Conservation (phyloP, 2,888 invertebrate genomes). For the Sepiola atlantica region DNA sequence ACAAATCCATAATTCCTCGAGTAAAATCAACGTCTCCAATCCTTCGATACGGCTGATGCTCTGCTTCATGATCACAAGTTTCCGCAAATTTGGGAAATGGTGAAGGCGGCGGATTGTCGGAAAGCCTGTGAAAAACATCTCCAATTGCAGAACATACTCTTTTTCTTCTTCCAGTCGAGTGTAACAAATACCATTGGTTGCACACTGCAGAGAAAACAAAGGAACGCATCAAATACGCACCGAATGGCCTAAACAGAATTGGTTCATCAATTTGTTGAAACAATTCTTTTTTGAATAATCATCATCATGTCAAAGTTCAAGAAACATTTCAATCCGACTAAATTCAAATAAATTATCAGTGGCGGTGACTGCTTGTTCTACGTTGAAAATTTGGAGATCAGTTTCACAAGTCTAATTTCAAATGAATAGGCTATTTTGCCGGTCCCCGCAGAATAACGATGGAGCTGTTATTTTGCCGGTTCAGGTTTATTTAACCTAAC, state of each 20-base stretch:
- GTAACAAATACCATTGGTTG: slow-evolving; percentile 69
- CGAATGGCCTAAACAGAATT: neutral
- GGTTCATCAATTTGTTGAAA: too few relatives aligned
- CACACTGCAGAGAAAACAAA: slow-evolving; percentile 60
- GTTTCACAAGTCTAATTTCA: too few relatives aligned
- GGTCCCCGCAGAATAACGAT: too few relatives aligned
- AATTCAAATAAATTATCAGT: too few relatives aligned
- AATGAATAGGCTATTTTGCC: too few relatives aligned
- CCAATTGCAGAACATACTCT: slow-evolving; percentile 62
- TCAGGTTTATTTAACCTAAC: too few relatives aligned
- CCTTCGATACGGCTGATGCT: slow-evolving; percentile 62
- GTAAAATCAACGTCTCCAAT: slow-evolving; percentile 55
- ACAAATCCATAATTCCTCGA: slow-evolving; percentile 67
- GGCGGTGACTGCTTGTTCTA: too few relatives aligned
- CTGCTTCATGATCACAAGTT: slow-evolving; percentile 67
- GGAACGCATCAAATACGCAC: neutral
- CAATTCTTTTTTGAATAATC: too few relatives aligned
- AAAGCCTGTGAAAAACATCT: slow-evolving; percentile 74
- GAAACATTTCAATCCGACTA: too few relatives aligned
- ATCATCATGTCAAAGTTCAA: too few relatives aligned
- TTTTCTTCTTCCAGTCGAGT: slow-evolving; percentile 64
- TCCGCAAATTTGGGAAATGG: slow-evolving; percentile 71
- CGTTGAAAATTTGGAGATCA: too few relatives aligned
- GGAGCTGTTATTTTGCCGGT: too few relatives aligned
- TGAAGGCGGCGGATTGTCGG: slow-evolving; percentile 69